Evolutionary conservation across 1,140 invertebrate genomes (phyloP).

Genomic region (Goniozus legneri): DNA sequence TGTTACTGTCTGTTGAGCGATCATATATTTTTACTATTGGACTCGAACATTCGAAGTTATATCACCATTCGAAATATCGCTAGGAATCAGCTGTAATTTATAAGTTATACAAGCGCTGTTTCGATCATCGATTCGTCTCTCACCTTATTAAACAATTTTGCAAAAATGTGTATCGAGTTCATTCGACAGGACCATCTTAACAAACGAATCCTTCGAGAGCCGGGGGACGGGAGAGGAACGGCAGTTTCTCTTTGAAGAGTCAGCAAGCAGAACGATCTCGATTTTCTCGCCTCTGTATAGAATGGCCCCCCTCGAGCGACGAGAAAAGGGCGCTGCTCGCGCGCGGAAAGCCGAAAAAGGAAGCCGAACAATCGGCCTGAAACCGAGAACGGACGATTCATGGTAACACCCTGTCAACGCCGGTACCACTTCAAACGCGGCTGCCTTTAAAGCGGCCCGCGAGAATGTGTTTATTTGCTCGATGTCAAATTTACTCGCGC

Average conservation of each 20-base stretch:
- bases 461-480: slow-evolving; percentile 55
- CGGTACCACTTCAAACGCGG: slow-evolving; percentile 52
- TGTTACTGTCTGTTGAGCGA: too few relatives aligned
- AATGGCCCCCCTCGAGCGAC: not conserved
- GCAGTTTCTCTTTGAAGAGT: not conserved
- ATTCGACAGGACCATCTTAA: not conserved
- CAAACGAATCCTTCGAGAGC: not conserved
- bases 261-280: slow-evolving; percentile 20
- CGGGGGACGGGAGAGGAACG: not conserved
- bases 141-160: too few relatives aligned
- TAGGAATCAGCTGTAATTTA: not conserved
- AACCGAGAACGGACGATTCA: too few relatives aligned
- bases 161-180: too few relatives aligned
- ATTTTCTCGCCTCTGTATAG: slow-evolving; percentile 12
- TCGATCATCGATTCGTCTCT: not conserved
- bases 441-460: too few relatives aligned
- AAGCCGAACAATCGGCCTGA: slow-evolving; percentile 30
- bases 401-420: slow-evolving; percentile 35
- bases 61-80: not conserved
- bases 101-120: not conserved
- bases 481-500: slow-evolving; percentile 51
- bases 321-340: slow-evolving; percentile 8
- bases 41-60: not conserved
- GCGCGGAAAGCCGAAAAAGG: slow-evolving; percentile 24
- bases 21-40: too few relatives aligned